Percentiles rank a stretch among this genome's conserved stretches.
phyloP scores from a whole-genome alignment of 2,113 vertebrate genomes.

The Indri indri region DNA sequence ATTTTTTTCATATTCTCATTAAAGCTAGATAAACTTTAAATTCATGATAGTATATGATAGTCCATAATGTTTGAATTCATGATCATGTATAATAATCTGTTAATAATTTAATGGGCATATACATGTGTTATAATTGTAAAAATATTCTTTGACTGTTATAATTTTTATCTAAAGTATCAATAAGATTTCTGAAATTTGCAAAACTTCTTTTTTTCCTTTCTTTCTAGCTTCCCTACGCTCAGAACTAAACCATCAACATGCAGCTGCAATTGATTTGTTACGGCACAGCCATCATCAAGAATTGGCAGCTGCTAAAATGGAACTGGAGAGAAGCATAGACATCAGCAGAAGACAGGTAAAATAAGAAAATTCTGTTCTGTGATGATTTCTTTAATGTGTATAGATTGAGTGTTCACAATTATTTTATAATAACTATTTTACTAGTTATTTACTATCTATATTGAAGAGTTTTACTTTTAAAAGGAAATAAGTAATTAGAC shows the following conservation, averaged over 20 bases:
- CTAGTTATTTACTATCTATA: not conserved
- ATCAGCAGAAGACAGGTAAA: slow-evolving; percentile 91
- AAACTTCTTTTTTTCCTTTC: slow-evolving; percentile 13
- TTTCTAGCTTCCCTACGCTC: slow-evolving; percentile 93
- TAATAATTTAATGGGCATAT: not conserved
- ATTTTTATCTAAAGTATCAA: not conserved
- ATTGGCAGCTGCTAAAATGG: slow-evolving; percentile 88
- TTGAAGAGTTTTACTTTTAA: slow-evolving; percentile 4
- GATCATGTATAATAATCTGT: not conserved
- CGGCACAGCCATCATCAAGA: slow-evolving; percentile 95
- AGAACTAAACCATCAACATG: slow-evolving; percentile 97
- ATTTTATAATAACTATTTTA: not conserved
- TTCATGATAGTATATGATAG: not conserved
- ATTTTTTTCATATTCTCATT: not conserved
- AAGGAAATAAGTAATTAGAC: not conserved
- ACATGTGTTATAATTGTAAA: not conserved
- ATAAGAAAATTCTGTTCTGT: not conserved
- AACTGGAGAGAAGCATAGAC: slow-evolving; percentile 94
- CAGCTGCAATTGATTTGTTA: slow-evolving; percentile 95
- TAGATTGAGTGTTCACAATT: not conserved
- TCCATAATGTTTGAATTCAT: not conserved
- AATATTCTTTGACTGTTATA: not conserved
- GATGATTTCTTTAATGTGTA: not conserved
- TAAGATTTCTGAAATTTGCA: slow-evolving; percentile 14
- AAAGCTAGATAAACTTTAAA: not conserved